Evolutionary conservation across 2,888 invertebrate species (phyloP), one percentile per base, ranked within the genome.

Genomic region (Herminia tarsipennalis): DNA sequence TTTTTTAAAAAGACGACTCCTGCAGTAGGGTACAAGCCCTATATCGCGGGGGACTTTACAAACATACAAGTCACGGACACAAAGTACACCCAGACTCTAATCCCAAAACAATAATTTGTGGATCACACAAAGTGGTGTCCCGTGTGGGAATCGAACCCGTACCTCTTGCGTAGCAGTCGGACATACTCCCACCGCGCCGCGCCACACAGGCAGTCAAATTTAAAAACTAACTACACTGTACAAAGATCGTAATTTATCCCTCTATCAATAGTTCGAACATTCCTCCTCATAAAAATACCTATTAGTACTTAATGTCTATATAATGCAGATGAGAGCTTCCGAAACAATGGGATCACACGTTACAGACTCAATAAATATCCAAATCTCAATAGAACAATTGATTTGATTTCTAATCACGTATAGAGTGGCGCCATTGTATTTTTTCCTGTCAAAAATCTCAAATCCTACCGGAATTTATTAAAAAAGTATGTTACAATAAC

Each of bases 391-490:
- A 27, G 13, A 25, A 25, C 21, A 35, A 27, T 25, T 28, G 12
- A 33, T 48, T 38, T 1, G 20, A 5, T 52, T 66, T 66, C 73
- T 1, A 8, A 47, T 58, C 81, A 81, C 81, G 78, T 69, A 48
- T 13, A 20, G 17, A n/a, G 30, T 57, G 82, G 79, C 83, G 82
- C 81, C 83, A 78, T 39, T 41, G 52, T 57, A 43, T 52, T 49
- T 58, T 62, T 55, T 53, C 38, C 51, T 39, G 37, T 56, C 66
- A 62, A 64, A 74, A 77, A 79, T 76, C 49, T 44, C 32, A 24
- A 61, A 77, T 76, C 79, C 84, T 78, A 76, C 59, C 78, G 82
- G 82, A 84, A 74, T 81, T 66, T 56, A 13, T 61, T 34, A 73
- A 70, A 76, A 73, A 75, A 57, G 54, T 41, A 10, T 64, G 50